Conservation (phyloP, 2,797 vertebrate species). For the Cyprinodon diabolis region DNA sequence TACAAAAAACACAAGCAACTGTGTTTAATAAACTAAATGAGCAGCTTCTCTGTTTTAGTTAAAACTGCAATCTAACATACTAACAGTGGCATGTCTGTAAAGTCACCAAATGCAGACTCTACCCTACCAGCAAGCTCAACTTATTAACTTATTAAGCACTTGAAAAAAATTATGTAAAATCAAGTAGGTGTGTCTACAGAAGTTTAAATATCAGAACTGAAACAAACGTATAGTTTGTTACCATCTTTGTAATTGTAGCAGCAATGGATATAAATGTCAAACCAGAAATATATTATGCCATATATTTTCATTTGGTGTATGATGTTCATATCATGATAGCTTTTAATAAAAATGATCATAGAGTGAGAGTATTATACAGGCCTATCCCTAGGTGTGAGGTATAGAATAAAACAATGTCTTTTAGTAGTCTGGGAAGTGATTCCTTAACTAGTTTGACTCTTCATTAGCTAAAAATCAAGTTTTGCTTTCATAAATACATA, state of each 20-base stretch:
- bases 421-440: not conserved
- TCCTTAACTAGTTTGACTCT: no score
- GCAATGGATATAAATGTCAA: not conserved
- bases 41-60: not conserved
- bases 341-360: not conserved
- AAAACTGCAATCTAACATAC: not conserved
- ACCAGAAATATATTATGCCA: not conserved
- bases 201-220: not conserved
- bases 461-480: no score
- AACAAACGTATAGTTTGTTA: not conserved
- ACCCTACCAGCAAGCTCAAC: not conserved
- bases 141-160: not conserved
- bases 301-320: not conserved
- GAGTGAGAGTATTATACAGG: not conserved
- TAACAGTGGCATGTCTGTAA: not conserved
- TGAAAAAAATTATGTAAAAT: not conserved
- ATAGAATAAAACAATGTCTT: not conserved
- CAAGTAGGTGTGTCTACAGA: not conserved
- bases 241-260: not conserved
- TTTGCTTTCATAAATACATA: no score
- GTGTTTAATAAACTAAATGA: not conserved
- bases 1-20: not conserved
- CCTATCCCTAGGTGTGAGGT: not conserved
- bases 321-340: not conserved
- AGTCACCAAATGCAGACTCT: not conserved